phyloP scores from a whole-genome alignment of 2,797 vertebrate genomes.

The Pitangus sulphuratus region DNA sequence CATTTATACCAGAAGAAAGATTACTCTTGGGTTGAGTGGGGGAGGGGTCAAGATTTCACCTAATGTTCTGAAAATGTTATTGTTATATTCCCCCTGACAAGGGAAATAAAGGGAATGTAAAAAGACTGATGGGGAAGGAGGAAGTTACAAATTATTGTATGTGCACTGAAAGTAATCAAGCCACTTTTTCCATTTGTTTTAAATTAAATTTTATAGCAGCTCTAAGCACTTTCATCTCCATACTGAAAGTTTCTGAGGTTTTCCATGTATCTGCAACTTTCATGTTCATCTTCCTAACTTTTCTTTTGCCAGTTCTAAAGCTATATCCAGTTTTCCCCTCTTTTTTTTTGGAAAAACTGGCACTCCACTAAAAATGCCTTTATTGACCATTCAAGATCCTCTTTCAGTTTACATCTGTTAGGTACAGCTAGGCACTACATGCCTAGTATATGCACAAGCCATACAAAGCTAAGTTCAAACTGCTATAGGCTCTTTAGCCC shows the following conservation, averaged over 20 bases:
- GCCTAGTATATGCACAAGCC: background rate
- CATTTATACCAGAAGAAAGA: background rate
- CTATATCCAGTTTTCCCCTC: background rate
- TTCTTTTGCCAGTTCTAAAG: background rate
- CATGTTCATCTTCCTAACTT: background rate
- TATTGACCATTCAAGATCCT: background rate
- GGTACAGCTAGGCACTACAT: background rate
- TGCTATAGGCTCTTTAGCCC: background rate
- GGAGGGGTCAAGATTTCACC: background rate
- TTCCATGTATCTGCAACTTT: background rate
- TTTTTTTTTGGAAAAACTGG: background rate
- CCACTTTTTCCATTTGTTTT: rapidly evolving
- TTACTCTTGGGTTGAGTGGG: background rate
- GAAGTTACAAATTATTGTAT: background rate
- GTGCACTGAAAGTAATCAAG: background rate
- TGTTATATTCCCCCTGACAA: background rate
- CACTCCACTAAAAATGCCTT: background rate
- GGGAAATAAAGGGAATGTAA: background rate
- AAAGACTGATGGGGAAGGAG: background rate
- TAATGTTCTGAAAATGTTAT: background rate
- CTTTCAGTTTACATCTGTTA: background rate
- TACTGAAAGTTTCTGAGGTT: background rate
- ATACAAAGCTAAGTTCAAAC: background rate
- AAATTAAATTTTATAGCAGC: background rate
- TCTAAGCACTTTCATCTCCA: background rate